Conservation (phyloP, 1,140 invertebrate species). For the Arctopsyche grandis region DNA sequence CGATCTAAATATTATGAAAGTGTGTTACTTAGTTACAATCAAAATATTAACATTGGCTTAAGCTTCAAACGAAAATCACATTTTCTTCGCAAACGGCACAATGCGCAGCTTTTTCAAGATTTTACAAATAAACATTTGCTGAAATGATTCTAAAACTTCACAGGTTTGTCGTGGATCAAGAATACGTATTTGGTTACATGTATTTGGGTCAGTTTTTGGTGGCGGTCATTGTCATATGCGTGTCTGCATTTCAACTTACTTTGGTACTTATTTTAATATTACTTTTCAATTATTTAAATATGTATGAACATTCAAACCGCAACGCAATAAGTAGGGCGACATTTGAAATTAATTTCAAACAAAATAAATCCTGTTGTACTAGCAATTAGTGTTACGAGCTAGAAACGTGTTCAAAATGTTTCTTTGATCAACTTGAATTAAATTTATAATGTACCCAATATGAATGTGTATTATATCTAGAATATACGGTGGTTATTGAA, state of each 20-base stretch:
- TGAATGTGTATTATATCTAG: too few relatives aligned
- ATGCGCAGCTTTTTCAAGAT: background rate
- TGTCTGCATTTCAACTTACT: constrained; percentile 52
- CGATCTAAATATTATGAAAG: background rate
- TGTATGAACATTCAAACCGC: too few relatives aligned
- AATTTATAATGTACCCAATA: too few relatives aligned
- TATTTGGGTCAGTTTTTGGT: constrained; percentile 52
- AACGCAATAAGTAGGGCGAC: too few relatives aligned
- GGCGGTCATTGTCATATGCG: constrained; percentile 53
- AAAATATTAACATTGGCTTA: background rate
- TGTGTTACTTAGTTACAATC: background rate
- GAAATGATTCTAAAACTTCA: background rate
- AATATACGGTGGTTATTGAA: too few relatives aligned
- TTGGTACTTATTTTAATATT: constrained; percentile 40
- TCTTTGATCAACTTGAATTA: too few relatives aligned
- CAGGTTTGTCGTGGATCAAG: constrained; percentile 55
- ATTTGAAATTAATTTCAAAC: too few relatives aligned
- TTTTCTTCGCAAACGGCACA: background rate
- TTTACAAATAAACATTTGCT: background rate
- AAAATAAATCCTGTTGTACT: too few relatives aligned
- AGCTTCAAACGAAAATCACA: background rate
- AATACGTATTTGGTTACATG: constrained; percentile 45
- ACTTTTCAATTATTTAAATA: too few relatives aligned
- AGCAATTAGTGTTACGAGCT: too few relatives aligned
- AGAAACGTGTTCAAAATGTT: too few relatives aligned